These are phyloP conservation scores for Diplazon laetatorius DNA, from an alignment of 2,888 invertebrate species.

Conservation along the genomic window DNA sequence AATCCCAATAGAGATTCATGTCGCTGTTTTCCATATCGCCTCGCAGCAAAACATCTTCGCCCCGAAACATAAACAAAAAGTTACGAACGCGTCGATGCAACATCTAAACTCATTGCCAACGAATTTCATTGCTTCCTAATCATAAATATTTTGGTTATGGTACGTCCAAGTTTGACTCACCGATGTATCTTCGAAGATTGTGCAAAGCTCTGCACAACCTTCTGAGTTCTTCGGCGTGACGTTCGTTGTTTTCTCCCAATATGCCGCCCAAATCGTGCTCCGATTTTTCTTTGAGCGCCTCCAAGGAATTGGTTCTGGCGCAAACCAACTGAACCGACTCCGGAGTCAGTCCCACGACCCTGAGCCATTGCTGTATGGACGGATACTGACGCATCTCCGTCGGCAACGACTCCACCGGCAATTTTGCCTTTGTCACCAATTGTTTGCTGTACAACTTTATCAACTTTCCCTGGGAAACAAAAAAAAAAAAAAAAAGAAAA, in stretches of 20 bases:
- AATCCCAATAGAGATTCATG: slow-evolving; percentile 95
- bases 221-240: slow-evolving; percentile 90
- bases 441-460: slow-evolving; percentile 96
- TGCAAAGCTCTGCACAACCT: slow-evolving; percentile 92
- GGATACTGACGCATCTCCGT: slow-evolving; percentile 89
- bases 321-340: slow-evolving; percentile 90
- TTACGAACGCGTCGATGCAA: too few species aligned
- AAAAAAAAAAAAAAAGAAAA: neutral
- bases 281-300: slow-evolving; percentile 91
- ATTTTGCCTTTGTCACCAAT: slow-evolving; percentile 92
- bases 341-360: slow-evolving; percentile 92
- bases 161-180: too few species aligned
- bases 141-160: too few species aligned
- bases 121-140: too few species aligned
- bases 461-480: slow-evolving; percentile 90
- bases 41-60: slow-evolving; percentile 85
- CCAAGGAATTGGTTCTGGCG: slow-evolving; percentile 88
- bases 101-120: too few species aligned
- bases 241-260: slow-evolving; percentile 86
- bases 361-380: slow-evolving; percentile 94
- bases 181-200: slow-evolving; percentile 93
- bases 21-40: slow-evolving; percentile 85
- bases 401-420: slow-evolving; percentile 86
- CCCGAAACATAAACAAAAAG: neutral
- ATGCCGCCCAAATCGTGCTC: slow-evolving; percentile 92